Base-by-base conservation (phyloP, 1,140 invertebrate genomes). In the Rhizoglyphus robini region DNA sequence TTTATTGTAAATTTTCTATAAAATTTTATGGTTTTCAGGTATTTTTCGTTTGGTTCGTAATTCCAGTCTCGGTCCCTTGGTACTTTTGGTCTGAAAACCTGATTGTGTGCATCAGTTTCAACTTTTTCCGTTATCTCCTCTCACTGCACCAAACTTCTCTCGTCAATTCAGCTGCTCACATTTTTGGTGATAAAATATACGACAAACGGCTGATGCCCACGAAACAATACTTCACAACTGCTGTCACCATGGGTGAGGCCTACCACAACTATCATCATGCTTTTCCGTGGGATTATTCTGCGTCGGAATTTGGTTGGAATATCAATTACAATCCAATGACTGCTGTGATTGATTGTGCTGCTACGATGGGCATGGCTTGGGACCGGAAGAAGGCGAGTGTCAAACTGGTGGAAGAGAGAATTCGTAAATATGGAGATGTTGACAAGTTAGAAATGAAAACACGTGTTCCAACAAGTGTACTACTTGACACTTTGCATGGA, bases 251-350 rank as follows among this genome's bases (percentile, higher is more conserved):
- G 8, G 88, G 88, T 0, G 88, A 90, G 77, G 90, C 90, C 1
- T 93, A 88, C 83, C 91, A 95, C 74, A 95, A 95, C 75, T 96
- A 92, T 75, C 92, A 96, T 74, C 91, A 96, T 76, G 86, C 87
- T 0, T 96, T 96, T 78, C 93, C 93, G 0, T 88, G 88, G 83
- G 92, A 96, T 73, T 92, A 92, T 80, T 88, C 89, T 73, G 85
- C 87, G 2, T 80, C 86, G 2, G 88, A 90, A 73, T 77, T 88
- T 0, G 86, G 89, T 49, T 71, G 63, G 51, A 88, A 86, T 76
- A 32, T 69, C 79, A 80, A 69, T 32, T 59, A 85, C n/a, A 96
- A 96, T 67, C 36, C 76, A 20, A 81, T 80, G 4, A 80, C 76
- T 23, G 57, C 75, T 3, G 79, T 82, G 68, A 80, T 82, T 66